Conservation (phyloP, 1,140 invertebrate genomes). For the Pomacea maculata region DNA sequence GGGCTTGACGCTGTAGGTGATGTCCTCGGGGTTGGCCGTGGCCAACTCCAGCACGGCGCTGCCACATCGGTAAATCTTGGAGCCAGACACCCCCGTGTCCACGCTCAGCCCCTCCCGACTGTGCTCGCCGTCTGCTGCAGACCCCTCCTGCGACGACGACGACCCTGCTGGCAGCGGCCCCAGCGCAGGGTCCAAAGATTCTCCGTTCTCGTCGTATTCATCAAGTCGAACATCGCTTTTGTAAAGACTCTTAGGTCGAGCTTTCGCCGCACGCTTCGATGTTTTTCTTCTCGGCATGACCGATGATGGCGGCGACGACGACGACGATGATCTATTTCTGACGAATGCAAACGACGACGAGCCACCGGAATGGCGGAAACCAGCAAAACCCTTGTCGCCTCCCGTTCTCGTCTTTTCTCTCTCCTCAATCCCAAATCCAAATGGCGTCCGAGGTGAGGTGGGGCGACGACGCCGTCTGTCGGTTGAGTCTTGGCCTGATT, state of each 20-base stretch:
- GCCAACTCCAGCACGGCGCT: conserved; percentile 34
- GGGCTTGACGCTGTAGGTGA: conserved; percentile 56
- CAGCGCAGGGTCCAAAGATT: not conserved
- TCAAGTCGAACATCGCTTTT: not conserved
- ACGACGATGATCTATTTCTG: not conserved
- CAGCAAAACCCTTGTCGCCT: not conserved
- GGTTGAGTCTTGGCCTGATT: not conserved
- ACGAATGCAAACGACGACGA: not conserved
- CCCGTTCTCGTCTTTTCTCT: not conserved
- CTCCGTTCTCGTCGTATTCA: not conserved
- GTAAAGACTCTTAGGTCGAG: not conserved
- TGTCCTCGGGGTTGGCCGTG: conserved; percentile 52
- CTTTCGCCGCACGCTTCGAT: conserved; percentile 9
- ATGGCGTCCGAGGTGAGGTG: not conserved
- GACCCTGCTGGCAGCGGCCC: not conserved
- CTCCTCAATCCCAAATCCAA: not conserved
- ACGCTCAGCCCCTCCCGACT: conserved; percentile 20
- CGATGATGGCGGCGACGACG: not conserved
- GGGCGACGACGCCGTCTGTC: conserved; percentile 4
- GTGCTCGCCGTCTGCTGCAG: conserved; percentile 16
- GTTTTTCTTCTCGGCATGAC: conserved; percentile 17
- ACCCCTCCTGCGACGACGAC: not conserved
- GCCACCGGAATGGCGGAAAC: not conserved
- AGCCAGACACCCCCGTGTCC: conserved; percentile 29
- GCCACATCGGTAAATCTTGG: conserved; percentile 34